Base-by-base conservation (phyloP, 2,113 vertebrate genomes). In the Rhea pennata region DNA sequence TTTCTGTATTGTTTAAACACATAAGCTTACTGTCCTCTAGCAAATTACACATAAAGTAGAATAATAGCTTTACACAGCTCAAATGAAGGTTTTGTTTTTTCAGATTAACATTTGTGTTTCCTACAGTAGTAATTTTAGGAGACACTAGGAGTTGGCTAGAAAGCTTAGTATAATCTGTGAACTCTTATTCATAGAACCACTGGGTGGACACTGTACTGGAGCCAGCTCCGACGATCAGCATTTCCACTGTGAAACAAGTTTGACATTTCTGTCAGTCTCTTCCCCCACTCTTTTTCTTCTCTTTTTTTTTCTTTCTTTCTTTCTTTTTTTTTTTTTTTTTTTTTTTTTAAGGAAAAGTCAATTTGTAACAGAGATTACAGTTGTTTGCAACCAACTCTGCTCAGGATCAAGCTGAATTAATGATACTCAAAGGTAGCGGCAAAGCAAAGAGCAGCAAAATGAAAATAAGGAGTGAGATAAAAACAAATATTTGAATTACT, bases 121-220 rank as follows among this genome's bases (percentile, higher is more conserved):
- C 98, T 98, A 98, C 97, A 97, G 96, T 98, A 98, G 98, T 98
- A 98, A 98, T 97, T 98, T 98, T 96, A 98, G 97, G 98, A 97
- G 97, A 98, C 98, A 98, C 98, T 97, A 98, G 98, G 97, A 98
- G 95, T 97, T 98, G 98, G 97, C 97, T 95, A 95, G 96, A 96
- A 97, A 97, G 79, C 97, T 50, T 96, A 98, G 98, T 96, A 94
- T 61, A 94, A 96, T 97, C 97, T 96, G 98, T 98, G 98, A 98
- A 97, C 97, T 98, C 97, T 95, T 95, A 97, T 97, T 98, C 97
- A 93, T 87, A 94, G 97, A 98, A 98, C 96, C 96, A 97, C 97
- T 48, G 97, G 97, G 97, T 98, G 97, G 97, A 98, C 97, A 31
- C 75, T 84, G 50, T 73, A 65, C 71, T 15, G 26, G 59, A 96